Evolutionary conservation across 2,888 invertebrate species (phyloP).

Genomic region (Dyspetes luteomarginatus): DNA sequence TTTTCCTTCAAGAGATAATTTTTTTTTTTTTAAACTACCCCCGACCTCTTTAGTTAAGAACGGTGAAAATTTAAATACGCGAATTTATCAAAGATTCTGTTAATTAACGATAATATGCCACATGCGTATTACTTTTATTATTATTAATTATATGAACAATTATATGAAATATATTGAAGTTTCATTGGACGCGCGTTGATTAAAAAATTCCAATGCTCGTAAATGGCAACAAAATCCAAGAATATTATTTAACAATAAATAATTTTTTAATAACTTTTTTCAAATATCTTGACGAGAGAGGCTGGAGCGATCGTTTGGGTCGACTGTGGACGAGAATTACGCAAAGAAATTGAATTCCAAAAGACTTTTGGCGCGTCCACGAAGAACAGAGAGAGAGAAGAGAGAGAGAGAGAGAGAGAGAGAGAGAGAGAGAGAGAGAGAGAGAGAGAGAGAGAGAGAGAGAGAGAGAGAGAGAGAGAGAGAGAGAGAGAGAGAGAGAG

Average conservation of each 20-base stretch:
- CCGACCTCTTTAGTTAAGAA: too few species aligned
- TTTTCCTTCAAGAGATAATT: neutral
- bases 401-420: slow-evolving; percentile 64
- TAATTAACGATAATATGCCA: too few species aligned
- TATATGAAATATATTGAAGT: too few species aligned
- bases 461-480: slow-evolving; percentile 33
- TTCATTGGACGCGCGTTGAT: too few species aligned
- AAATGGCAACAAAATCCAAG: too few species aligned
- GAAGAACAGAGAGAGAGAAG: slow-evolving; percentile 8
- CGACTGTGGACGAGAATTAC: neutral
- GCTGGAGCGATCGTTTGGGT: slow-evolving; percentile 18
- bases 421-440: slow-evolving; percentile 28
- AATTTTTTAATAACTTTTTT: neutral
- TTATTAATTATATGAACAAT: too few species aligned
- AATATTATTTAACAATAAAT: too few species aligned
- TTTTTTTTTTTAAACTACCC: too few species aligned
- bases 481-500: slow-evolving; percentile 26
- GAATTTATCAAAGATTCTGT: too few species aligned
- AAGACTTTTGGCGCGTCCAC: slow-evolving; percentile 49
- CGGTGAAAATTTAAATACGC: too few species aligned
- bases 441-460: slow-evolving; percentile 20
- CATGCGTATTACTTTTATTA: too few species aligned
- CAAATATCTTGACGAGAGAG: neutral
- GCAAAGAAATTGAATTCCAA: slow-evolving; percentile 55
- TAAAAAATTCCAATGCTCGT: too few species aligned